Base-by-base conservation (phyloP, 2,888 invertebrate species). In the Conchocele bisecta region DNA sequence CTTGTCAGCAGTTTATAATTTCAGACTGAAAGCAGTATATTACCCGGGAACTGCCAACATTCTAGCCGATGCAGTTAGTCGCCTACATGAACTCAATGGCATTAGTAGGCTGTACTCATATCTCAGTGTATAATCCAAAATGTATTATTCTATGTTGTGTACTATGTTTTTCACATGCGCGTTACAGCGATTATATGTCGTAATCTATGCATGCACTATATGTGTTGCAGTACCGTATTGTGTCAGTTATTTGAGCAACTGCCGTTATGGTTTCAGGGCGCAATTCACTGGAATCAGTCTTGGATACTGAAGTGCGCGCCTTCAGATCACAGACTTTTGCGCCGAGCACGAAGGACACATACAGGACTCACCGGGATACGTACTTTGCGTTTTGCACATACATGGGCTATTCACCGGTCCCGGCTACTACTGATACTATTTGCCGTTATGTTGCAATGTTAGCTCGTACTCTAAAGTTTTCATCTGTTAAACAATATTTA, bases 401-500 rank as follows among this genome's bases (percentile, higher is more conserved):
- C 28, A 13, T 51, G 24, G 26, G 61, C n/a, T 61, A 51, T 29
- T 15, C 37, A 5, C 50, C 61, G 13, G 35, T 61, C 15, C 61
- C 61, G n/a, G 61, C 61, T 24, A 22, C 37, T 20, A 29, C 41
- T 20, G 37, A 11, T 15, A 51, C 31, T 6, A 13, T 61, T n/a
- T 51, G 61, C 31, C 41, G 51, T 20, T 61, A 41, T 61, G 61
- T 42, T 9, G 51, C 61, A 1, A 51, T 51, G 29, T 42, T 61
- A 3, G 58, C 42, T 3, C 24, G 29, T 28, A 56, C 17, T 15
- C 26, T 68, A n/a, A 60, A 61, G 33, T 61, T 56, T 22, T 48
- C 44, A 22, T 68, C 67, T 9, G 33, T 68, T 3, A 68, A 54
- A 56, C n/a, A n/a, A n/a, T 61, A 68, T 51, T 20, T 68, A 13